Conservation (phyloP, 2,888 invertebrate species). For the Pseudococcus longispinus region DNA sequence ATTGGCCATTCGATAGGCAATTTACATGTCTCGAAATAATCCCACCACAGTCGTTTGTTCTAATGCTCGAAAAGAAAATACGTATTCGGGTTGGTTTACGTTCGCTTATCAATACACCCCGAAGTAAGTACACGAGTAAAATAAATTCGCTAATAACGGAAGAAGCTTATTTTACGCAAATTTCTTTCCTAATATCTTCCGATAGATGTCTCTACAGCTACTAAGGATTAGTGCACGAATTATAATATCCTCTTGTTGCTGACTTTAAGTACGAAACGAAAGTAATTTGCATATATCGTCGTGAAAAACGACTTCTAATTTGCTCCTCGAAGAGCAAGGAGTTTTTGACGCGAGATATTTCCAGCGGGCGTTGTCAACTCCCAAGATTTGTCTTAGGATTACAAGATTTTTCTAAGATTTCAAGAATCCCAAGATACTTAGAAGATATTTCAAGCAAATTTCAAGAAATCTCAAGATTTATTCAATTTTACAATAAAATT, state of each 20-base stretch:
- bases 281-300: conserved; percentile 50
- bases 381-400: too few relatives aligned
- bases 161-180: conserved; percentile 42
- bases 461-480: too few relatives aligned
- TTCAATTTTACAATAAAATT: too few relatives aligned
- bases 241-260: conserved; percentile 18
- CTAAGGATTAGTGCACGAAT: conserved; percentile 45
- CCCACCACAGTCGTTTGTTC: background rate
- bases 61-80: background rate
- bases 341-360: background rate
- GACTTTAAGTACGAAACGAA: conserved; percentile 43
- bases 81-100: background rate
- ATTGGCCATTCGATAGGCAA: background rate
- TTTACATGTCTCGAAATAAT: background rate
- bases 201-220: conserved; percentile 39
- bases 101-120: conserved; percentile 1
- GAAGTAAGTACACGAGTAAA: background rate
- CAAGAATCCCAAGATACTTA: too few relatives aligned
- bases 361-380: too few relatives aligned
- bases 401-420: too few relatives aligned
- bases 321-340: background rate
- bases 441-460: too few relatives aligned
- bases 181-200: conserved; percentile 15
- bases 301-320: background rate
- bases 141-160: conserved; percentile 48